Base-by-base conservation (phyloP, 2,888 invertebrate genomes). In the Maniola hyperantus region DNA sequence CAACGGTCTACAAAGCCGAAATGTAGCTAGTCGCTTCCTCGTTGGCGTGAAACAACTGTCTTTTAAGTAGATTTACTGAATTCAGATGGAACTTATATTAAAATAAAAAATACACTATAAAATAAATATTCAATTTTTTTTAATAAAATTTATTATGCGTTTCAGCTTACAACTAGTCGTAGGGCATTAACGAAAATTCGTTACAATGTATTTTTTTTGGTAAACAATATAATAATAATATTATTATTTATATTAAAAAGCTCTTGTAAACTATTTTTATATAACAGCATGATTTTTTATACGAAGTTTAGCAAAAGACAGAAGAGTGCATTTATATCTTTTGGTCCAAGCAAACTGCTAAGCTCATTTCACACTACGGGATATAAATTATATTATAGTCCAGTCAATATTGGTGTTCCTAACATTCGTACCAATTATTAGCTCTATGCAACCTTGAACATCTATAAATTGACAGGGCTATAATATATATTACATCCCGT, bases 91-190 rank as follows among this genome's bases (percentile, higher is more conserved):
- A 18, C 48, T 7, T 7, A 6, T 18, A 26, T 26, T 26, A 39
- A 55, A 18, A 42, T 6, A 20, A 8, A 39, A 7, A 57, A 20
- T 11, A 36, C 13, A 39, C n/a, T n/a, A n/a, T 6, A 0, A 7
- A 6, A 39, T 39, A 7, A n/a, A n/a, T n/a, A n/a, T n/a, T n/a
- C n/a, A n/a, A n/a, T n/a, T n/a, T 18, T 68, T 64, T n/a, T 54
- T 75, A 78, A 80, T 80, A 72, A 70, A 76, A 75, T 83, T 83
- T 83, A 83, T 79, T 83, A 78, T 79, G 66, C 72, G 76, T 81
- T 72, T 73, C 73, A 72, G 71, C 80, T 79, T 73, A 69, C 67
- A 68, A 74, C 79, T 76, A 80, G 79, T 77, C 77, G 76, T 80
- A 81, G 75, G 76, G 78, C 69, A 73, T 66, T 61, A 70, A 71